These are phyloP conservation scores for Epirrhoe tristata DNA, from an alignment of 2,888 invertebrate species.

Conservation along the genomic window DNA sequence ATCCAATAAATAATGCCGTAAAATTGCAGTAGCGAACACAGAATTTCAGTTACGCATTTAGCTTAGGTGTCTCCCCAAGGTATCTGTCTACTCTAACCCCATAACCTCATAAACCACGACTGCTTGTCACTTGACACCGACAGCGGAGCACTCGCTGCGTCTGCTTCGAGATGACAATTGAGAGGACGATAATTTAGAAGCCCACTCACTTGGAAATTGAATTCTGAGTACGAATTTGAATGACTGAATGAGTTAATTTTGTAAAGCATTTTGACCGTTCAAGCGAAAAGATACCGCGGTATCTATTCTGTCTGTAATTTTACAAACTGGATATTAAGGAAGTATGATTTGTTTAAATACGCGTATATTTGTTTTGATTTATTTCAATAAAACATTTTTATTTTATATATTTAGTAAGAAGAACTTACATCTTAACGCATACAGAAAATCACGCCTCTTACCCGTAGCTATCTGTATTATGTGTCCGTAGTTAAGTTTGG, in stretches of 20 bases:
- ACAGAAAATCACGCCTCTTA: no score
- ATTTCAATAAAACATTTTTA: not conserved
- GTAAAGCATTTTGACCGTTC: conserved; percentile 1
- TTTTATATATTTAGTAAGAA: no score
- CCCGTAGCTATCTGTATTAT: no score
- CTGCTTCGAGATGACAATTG: conserved; percentile 39
- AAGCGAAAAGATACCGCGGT: not conserved
- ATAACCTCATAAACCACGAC: conserved; percentile 24
- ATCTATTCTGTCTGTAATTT: not conserved
- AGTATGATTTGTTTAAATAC: not conserved
- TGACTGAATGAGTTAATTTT: conserved; percentile 7
- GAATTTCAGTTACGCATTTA: not conserved
- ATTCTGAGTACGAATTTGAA: conserved; percentile 28
- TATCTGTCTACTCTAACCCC: conserved; percentile 4
- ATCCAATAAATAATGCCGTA: no score
- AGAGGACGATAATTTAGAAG: conserved; percentile 34
- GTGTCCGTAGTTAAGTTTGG: no score
- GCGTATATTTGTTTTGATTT: not conserved
- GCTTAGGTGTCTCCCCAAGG: not conserved
- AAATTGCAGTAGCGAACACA: not conserved
- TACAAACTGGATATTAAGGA: not conserved
- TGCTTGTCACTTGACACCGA: conserved; percentile 32
- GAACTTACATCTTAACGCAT: no score
- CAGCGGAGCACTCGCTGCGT: conserved; percentile 28
- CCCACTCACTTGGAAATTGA: conserved; percentile 41